These are phyloP conservation scores for Paramisgurnus dabryanus DNA, from an alignment of 2,113 vertebrate genomes.

Conservation along the genomic window DNA sequence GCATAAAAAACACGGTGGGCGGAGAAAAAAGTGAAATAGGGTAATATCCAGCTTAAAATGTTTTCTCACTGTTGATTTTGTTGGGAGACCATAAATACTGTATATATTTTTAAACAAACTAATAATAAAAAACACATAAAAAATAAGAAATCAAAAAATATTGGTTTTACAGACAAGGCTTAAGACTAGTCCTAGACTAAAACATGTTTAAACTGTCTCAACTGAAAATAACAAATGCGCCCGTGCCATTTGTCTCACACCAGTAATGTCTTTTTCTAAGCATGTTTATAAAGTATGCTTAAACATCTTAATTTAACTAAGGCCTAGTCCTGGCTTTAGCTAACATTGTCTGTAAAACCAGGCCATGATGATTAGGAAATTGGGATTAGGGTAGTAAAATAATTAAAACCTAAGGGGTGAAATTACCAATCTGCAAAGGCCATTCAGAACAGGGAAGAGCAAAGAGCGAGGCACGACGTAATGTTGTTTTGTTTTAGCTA, in stretches of 20 bases:
- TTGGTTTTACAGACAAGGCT: too few species aligned
- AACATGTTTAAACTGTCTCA: too few species aligned
- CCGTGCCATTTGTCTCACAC: too few species aligned
- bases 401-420: not conserved
- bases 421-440: not conserved
- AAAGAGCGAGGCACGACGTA: too few species aligned
- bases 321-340: too few species aligned
- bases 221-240: too few species aligned
- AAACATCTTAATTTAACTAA: too few species aligned
- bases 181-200: too few species aligned
- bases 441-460: not conserved
- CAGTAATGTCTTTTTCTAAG: too few species aligned
- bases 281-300: too few species aligned
- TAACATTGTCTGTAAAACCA: too few species aligned
- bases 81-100: not conserved
- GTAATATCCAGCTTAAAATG: constrained; percentile 15
- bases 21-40: constrained; percentile 13
- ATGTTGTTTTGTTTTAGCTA: too few species aligned
- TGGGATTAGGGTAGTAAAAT: not conserved
- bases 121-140: not conserved
- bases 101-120: not conserved
- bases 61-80: not conserved
- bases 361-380: not conserved
- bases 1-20: constrained; percentile 26
- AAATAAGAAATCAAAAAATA: not conserved